These are phyloP conservation scores for Hylaea fasciaria DNA, from an alignment of 2,888 invertebrate genomes.

Conservation along the genomic window DNA sequence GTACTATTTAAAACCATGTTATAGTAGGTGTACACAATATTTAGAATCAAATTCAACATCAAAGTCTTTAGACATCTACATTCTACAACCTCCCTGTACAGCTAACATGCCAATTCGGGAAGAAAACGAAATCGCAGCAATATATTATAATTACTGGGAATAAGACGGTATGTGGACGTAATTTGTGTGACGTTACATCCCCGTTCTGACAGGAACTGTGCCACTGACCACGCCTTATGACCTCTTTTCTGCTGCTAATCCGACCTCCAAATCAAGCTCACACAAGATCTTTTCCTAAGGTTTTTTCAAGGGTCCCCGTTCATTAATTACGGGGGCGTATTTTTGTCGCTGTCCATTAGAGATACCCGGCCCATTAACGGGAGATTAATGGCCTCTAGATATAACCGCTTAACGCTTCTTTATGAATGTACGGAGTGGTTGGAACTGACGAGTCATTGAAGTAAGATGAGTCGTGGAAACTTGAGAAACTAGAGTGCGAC, in stretches of 20 bases:
- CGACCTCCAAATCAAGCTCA: conserved; percentile 18
- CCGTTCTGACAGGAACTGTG: no score
- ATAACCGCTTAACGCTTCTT: conserved; percentile 31
- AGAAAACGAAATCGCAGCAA: no score
- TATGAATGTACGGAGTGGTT: conserved; percentile 29
- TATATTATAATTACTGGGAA: no score
- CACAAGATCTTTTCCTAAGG: conserved; percentile 26
- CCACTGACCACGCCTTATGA: conserved; percentile 1
- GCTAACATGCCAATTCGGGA: no score
- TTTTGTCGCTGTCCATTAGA: conserved; percentile 78
- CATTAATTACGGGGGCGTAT: conserved; percentile 70
- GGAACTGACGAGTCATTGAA: conserved; percentile 27
- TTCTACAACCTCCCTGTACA: no score
- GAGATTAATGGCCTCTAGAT: conserved; percentile 66
- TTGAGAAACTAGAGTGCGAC: not conserved
- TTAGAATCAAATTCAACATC: no score
- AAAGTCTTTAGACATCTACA: no score
- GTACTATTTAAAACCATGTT: no score
- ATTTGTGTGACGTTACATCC: no score
- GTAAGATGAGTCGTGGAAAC: conserved; percentile 6
- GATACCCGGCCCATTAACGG: conserved; percentile 45
- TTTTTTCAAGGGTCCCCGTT: conserved; percentile 43
- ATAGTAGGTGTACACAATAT: no score
- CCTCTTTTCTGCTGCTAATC: conserved; percentile 15
- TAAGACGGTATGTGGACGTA: no score